Percentiles rank a stretch among this genome's conserved stretches.
These are phyloP conservation scores for Scyliorhinus canicula DNA, from an alignment of 2,797 vertebrate species.

Conservation along the genomic window DNA sequence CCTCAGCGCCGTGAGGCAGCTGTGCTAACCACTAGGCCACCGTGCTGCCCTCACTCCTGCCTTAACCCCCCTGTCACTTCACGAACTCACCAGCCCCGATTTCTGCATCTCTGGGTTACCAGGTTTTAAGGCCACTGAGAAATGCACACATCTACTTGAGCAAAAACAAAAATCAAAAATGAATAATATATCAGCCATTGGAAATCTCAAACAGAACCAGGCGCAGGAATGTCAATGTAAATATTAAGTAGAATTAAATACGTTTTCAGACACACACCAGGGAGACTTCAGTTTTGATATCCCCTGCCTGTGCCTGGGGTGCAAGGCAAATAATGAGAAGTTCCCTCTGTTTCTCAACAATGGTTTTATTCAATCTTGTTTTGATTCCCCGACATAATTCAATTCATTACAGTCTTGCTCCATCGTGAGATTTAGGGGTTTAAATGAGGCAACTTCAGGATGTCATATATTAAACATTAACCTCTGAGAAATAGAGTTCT, in stretches of 20 bases:
- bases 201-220: neutral
- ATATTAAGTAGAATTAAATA: neutral
- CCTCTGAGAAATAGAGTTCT: neutral
- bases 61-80: neutral
- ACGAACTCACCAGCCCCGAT: neutral
- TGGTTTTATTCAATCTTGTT: neutral
- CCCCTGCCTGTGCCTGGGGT: neutral
- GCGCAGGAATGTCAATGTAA: conserved; percentile 7
- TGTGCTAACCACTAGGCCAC: too few relatives aligned
- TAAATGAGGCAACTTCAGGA: conserved; percentile 14
- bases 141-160: neutral
- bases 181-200: neutral
- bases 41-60: too few relatives aligned
- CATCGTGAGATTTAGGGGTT: neutral
- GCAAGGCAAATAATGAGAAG: neutral
- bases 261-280: neutral
- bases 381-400: neutral
- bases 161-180: neutral
- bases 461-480: neutral
- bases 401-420: neutral
- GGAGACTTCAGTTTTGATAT: neutral
- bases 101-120: neutral
- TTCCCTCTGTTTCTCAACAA: neutral
- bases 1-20: too few relatives aligned
- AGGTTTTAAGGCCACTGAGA: neutral